Evolutionary conservation across 2,888 invertebrate species (phyloP), one percentile per base, ranked within the genome.

Genomic region (Drosophila kuntzei): DNA sequence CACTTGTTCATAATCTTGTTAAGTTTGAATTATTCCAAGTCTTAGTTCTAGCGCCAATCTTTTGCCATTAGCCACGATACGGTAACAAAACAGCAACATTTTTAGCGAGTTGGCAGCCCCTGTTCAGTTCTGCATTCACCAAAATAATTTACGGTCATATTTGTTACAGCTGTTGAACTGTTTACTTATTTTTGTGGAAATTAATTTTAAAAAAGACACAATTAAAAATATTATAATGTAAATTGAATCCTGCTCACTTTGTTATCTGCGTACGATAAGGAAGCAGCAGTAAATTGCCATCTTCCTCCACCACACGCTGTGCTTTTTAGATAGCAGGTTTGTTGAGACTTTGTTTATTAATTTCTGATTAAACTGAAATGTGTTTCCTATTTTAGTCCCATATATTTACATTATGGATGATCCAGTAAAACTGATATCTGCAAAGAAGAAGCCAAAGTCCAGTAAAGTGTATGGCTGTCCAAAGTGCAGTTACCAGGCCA

Each of bases 401-500:
- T 22, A 7, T n/a, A 41, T n/a, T 29, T 18, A 5, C 14, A 53
- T 11, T 20, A 74, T 74, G 75, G 70, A 46, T 14, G 39, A 54
- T n/a, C 22, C 70, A 20, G 43, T 59, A 2, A 37, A 54, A 12
- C 39, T 53, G 1, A 20, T 29, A 9, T 20, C 5, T 9, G 36
- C 59, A n/a, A 74, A 70, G 25, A 65, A 58, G 7, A 14, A 18
- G 3, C n/a, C 46, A 2, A 62, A 44, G 16, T 12, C 60, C 0
- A 25, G 8, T 7, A 76, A 50, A 37, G 1, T 61, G 3, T 76
- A 55, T n/a, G 39, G 57, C 9, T 76, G 76, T 12, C 12, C 67
- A 2, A 46, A 64, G 9, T 76, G 76, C 32, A 71, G 44, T 8
- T 76, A 76, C 50, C 36, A 67, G 8, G 54, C 76, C 2, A 76